Evolutionary conservation across 2,113 vertebrate genomes (phyloP), one percentile per base, ranked within the genome.

Genomic region (Speoplatyrhinus poulsoni): DNA sequence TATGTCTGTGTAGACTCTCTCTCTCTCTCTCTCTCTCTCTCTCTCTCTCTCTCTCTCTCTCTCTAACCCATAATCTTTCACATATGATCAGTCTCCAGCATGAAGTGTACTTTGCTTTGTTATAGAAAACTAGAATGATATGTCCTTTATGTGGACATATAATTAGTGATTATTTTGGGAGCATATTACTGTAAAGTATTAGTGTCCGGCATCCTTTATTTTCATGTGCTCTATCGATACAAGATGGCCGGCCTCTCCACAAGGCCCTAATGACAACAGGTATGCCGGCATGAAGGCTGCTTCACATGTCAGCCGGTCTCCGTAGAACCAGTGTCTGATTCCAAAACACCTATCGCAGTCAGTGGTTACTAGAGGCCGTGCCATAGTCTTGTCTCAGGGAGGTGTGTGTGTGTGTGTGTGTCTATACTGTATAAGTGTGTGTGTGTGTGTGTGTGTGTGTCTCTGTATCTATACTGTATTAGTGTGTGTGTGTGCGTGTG

Each of bases 301-400:
- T 71, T 77, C n/a, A 47, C 17, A 61, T 19, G 67, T 57, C 66
- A 74, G 77, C 58, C 75, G 72, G 72, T 71, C 69, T 80, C 69
- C 62, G 65, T 47, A 46, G 48, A 82, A 75, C 80, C 73, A 80
- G 76, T 76, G 75, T 59, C 73, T 65, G 64, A 58, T 79, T 62
- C 58, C 73, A 66, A 75, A 70, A 80, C 64, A 61, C 36, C 62
- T 58, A 82, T 75, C 74, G 82, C 36, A 6, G 36, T 41, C 77
- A 70, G 61, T 82, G 83, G 79, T 19, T 19, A 1, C 19, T 19
- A 19, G 19, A 19, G 19, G 69, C 77, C 72, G 69, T 56, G 73
- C 82, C 65, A 70, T 75, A 76, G 63, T 78, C 74, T 64, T 80
- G 71, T 87, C 84, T 88, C 75, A 47, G 74, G 53, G 78, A 84